phyloP scores from a whole-genome alignment of 2,888 invertebrate genomes.

The Timandra comae region DNA sequence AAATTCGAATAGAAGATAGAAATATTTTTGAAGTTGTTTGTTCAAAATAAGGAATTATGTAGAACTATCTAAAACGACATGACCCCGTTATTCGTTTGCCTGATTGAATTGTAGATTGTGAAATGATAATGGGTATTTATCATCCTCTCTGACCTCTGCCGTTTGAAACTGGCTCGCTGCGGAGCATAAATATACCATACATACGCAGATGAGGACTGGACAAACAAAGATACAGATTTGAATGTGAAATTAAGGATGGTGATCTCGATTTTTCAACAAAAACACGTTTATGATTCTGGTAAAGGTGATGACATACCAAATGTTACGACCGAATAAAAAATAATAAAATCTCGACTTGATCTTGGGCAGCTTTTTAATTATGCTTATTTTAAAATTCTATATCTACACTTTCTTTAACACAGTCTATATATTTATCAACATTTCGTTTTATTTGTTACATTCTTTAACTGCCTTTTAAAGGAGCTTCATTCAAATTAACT shows the following conservation, averaged over 20 bases:
- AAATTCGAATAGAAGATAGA: too few relatives aligned
- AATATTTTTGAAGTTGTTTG: too few relatives aligned
- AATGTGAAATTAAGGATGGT: conserved; percentile 59
- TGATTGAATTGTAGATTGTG: conserved; percentile 67
- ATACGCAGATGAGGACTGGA: conserved; percentile 62
- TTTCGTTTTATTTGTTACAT: too few relatives aligned
- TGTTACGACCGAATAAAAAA: background rate
- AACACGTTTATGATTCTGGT: conserved; percentile 39
- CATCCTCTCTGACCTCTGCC: conserved; percentile 60
- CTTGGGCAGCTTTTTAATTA: too few relatives aligned
- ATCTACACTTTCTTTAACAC: too few relatives aligned
- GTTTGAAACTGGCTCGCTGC: conserved; percentile 43
- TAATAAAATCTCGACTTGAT: background rate
- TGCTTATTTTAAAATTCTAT: too few relatives aligned
- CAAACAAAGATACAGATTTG: conserved; percentile 65
- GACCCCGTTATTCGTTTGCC: conserved; percentile 67
- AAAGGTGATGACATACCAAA: conserved; percentile 25
- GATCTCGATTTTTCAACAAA: conserved; percentile 57
- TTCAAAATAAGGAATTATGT: too few relatives aligned
- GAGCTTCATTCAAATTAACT: too few relatives aligned
- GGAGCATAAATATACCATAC: conserved; percentile 52
- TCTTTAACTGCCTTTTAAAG: too few relatives aligned
- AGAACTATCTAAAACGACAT: conserved; percentile 56
- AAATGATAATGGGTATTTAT: conserved; percentile 61
- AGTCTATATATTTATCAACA: too few relatives aligned